Conservation (phyloP, 2,888 invertebrate species). For the Lacanobia oleracea region DNA sequence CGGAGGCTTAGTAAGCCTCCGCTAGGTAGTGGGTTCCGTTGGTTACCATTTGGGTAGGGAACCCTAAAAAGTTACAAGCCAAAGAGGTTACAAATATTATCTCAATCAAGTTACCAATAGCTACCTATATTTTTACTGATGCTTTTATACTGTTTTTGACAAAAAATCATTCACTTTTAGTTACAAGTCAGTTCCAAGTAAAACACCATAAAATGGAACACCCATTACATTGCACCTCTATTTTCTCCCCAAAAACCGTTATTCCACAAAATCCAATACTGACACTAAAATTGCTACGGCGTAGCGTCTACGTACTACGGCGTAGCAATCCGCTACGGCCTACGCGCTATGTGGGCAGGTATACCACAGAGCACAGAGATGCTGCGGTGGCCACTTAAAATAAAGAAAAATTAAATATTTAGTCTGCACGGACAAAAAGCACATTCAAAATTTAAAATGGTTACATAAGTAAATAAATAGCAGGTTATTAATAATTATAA, state of each 20-base stretch:
- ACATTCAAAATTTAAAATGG: no score
- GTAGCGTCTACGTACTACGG: constrained; percentile 58
- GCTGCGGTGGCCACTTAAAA: not conserved
- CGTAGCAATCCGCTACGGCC: constrained; percentile 47
- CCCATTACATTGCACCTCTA: constrained; percentile 35
- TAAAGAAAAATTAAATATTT: no score
- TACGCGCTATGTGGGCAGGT: constrained; percentile 53
- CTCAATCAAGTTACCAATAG: no score
- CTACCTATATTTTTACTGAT: not conserved
- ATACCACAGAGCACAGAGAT: constrained; percentile 5
- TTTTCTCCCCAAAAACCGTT: constrained; percentile 37
- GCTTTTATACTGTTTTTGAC: not conserved
- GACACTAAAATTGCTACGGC: constrained; percentile 61
- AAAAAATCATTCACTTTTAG: not conserved
- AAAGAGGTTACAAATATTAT: no score
- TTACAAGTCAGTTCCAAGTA: not conserved
- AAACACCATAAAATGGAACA: not conserved
- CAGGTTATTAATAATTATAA: no score
- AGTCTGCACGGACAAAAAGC: not conserved
- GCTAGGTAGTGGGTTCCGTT: no score
- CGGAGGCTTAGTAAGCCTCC: no score
- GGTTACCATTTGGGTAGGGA: no score
- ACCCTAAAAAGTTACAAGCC: no score
- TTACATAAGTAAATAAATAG: no score
- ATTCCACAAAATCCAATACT: constrained; percentile 55